Evolutionary conservation across 2,888 invertebrate species (phyloP).

Genomic region (Trissoscelio sp.): DNA sequence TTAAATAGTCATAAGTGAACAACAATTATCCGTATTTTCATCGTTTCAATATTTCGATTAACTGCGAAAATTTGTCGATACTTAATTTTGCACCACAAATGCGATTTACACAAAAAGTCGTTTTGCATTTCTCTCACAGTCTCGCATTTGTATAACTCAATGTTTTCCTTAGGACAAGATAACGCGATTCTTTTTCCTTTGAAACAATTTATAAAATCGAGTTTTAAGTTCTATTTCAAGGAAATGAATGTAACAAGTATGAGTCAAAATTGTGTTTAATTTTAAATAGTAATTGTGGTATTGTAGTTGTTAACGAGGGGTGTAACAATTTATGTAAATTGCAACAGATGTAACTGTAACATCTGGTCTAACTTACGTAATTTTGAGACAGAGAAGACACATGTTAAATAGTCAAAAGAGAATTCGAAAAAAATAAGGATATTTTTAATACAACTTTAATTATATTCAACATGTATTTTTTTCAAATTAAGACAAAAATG

Average conservation of each 20-base stretch:
- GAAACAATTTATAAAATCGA: not conserved
- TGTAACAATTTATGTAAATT: slow-evolving; percentile 13
- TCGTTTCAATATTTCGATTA: not conserved
- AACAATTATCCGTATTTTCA: slow-evolving; percentile 36
- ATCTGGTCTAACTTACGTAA: not conserved
- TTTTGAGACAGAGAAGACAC: not conserved
- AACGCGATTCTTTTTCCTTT: not conserved
- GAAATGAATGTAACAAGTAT: no score
- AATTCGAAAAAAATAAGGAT: no score
- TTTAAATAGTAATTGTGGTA: no score
- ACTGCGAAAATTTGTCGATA: not conserved
- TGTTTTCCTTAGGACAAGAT: not conserved
- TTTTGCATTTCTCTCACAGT: not conserved
- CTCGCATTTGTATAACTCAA: slow-evolving; percentile 2
- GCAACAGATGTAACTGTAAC: slow-evolving; percentile 13
- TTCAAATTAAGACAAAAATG: no score
- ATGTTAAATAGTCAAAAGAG: not conserved
- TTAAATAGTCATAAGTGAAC: slow-evolving; percentile 39
- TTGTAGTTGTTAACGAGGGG: no score
- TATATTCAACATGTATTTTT: no score
- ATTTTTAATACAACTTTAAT: no score
- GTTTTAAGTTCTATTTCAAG: not conserved
- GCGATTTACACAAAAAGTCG: no score
- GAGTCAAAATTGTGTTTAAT: no score
- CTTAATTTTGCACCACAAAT: no score